phyloP scores from a whole-genome alignment of 2,888 invertebrate genomes.

The Metalampra italica region DNA sequence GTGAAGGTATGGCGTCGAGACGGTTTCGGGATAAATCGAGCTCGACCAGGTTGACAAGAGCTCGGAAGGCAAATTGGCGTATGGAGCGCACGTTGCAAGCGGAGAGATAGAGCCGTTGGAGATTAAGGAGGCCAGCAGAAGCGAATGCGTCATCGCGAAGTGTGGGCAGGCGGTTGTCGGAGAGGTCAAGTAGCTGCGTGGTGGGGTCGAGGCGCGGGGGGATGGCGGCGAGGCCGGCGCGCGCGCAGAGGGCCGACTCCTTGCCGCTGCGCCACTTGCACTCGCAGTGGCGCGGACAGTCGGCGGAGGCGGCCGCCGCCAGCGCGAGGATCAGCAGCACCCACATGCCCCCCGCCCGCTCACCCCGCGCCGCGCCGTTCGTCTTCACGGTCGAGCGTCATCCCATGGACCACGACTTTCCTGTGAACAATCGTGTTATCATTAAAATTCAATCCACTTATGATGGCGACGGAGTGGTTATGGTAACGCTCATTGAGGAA shows the following conservation, averaged over 20 bases:
- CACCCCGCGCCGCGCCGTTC: constrained; percentile 65
- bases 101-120: constrained; percentile 87
- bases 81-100: constrained; percentile 84
- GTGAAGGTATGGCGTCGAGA: constrained; percentile 83
- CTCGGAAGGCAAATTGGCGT: constrained; percentile 85
- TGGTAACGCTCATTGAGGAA: not conserved
- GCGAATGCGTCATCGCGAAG: constrained; percentile 87
- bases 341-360: constrained; percentile 77
- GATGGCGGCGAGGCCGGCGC: constrained; percentile 85
- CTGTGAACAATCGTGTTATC: constrained; percentile 28
- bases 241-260: constrained; percentile 89
- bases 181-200: constrained; percentile 88
- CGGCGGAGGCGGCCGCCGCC: constrained; percentile 77
- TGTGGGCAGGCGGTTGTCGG: constrained; percentile 83
- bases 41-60: constrained; percentile 89
- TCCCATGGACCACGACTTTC: constrained; percentile 48
- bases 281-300: constrained; percentile 87
- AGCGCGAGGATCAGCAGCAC: constrained; percentile 72
- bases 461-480: not conserved
- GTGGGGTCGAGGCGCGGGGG: constrained; percentile 86
- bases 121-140: constrained; percentile 85
- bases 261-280: constrained; percentile 95
- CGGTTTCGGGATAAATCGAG: constrained; percentile 88
- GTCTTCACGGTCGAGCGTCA: constrained; percentile 62
- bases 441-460: not conserved